Conservation (phyloP, 64 coral and sea anemone genomes). For the Dendronephthya gigantea region DNA sequence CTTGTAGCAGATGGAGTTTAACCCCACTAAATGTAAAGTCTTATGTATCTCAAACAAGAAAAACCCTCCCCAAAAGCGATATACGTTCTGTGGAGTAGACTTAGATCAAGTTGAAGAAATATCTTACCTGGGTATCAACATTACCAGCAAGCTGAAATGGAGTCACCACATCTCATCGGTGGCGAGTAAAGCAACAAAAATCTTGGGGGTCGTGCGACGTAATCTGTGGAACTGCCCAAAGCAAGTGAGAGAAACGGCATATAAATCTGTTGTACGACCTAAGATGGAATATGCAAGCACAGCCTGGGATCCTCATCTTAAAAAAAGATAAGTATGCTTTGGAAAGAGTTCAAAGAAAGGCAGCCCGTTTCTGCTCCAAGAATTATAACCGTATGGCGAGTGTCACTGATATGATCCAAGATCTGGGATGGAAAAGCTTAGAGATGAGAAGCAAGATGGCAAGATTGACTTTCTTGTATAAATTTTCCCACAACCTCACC, state of each 20-base stretch:
- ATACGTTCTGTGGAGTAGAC: neutral
- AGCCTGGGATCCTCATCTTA: too few species aligned
- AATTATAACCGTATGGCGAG: neutral
- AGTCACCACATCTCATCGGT: neutral
- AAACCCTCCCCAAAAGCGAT: neutral
- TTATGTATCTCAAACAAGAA: conserved; percentile 14
- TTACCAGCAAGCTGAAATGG: conserved; percentile 1
- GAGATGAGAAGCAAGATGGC: neutral
- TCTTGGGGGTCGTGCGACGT: neutral
- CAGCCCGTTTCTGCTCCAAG: neutral
- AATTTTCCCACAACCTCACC: neutral
- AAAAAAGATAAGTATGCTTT: neutral
- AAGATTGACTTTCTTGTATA: neutral
- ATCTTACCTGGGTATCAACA: neutral
- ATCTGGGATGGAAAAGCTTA: neutral
- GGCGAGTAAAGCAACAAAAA: neutral
- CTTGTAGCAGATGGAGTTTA: conserved; percentile 22
- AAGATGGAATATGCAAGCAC: too few species aligned
- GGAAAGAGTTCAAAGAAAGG: conserved; percentile 4
- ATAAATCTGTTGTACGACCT: conserved; percentile 3
- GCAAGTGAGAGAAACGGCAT: conserved; percentile 12
- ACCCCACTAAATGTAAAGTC: conserved; percentile 4
- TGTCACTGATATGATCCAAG: neutral
- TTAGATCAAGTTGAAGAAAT: neutral
- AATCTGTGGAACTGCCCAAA: conserved; percentile 31